Conservation (phyloP, 2,797 vertebrate genomes). For the Anas bahamensis region DNA sequence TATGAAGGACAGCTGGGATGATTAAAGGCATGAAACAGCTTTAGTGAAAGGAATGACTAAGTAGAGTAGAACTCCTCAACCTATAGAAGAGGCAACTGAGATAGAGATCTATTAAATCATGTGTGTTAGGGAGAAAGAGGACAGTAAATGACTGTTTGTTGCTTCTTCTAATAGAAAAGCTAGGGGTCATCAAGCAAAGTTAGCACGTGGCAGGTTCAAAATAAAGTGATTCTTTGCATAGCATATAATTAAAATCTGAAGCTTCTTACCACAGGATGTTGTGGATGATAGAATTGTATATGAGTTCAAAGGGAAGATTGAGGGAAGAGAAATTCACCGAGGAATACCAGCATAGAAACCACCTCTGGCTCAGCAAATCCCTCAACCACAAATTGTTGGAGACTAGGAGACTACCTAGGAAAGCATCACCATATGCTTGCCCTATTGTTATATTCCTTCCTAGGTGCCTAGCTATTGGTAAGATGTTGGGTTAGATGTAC, state of each 20-base stretch:
- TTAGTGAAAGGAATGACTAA: constrained; percentile 18
- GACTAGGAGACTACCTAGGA: neutral
- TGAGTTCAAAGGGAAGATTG: constrained; percentile 21
- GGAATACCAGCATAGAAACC: neutral
- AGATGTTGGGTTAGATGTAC: neutral
- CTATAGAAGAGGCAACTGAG: neutral
- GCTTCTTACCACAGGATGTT: constrained; percentile 18
- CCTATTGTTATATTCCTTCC: neutral
- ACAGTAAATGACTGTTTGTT: neutral
- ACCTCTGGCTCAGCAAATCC: constrained; percentile 14
- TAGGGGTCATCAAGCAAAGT: constrained; percentile 3
- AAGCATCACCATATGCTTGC: neutral
- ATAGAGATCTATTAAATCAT: constrained; percentile 33
- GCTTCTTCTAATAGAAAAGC: constrained; percentile 1
- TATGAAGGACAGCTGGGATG: neutral
- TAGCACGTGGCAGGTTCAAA: neutral
- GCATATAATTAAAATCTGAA: constrained; percentile 6
- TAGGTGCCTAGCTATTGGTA: neutral
- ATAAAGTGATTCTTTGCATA: neutral
- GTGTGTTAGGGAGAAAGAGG: neutral
- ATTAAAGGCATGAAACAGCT: constrained; percentile 17
- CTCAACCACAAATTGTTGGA: neutral
- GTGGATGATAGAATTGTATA: neutral
- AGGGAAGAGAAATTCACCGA: constrained; percentile 12
- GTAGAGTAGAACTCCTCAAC: neutral